phyloP scores from a whole-genome alignment of 2,797 vertebrate species.

The Saguinus oedipus region DNA sequence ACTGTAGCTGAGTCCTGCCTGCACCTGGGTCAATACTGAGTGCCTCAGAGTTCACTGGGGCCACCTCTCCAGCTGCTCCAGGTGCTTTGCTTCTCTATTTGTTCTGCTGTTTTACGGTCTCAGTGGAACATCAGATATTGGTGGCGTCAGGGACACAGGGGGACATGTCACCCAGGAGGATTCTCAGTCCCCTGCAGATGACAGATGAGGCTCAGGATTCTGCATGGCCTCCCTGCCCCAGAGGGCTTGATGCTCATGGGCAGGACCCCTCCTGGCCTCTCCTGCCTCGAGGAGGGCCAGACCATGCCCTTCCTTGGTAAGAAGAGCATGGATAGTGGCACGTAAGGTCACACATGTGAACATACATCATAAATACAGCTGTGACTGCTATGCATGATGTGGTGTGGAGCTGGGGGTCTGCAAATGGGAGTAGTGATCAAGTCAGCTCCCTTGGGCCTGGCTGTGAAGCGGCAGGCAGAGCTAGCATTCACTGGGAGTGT shows the following conservation, averaged over 20 bases:
- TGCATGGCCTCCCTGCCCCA: background rate
- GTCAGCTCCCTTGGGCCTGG: background rate
- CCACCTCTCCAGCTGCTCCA: background rate
- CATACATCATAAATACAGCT: background rate
- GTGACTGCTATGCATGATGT: background rate
- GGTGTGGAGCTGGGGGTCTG: background rate
- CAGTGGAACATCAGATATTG: background rate
- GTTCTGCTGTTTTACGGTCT: background rate
- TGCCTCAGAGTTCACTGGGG: background rate
- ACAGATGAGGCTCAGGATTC: background rate
- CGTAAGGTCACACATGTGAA: conserved; percentile 10
- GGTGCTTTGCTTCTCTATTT: background rate
- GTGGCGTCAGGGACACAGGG: background rate
- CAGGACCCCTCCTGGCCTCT: background rate
- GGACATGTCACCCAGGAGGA: background rate
- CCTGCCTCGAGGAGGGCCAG: background rate
- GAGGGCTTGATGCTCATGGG: background rate
- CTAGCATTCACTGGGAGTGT: background rate
- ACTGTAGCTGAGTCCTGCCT: background rate
- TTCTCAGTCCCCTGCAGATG: background rate
- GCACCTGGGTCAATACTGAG: background rate
- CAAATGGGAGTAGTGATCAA: background rate
- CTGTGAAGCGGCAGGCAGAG: background rate
- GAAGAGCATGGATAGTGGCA: background rate
- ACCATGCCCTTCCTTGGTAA: background rate